Base-by-base conservation (phyloP, 2,113 vertebrate species). In the Amblyopsis rosae region DNA sequence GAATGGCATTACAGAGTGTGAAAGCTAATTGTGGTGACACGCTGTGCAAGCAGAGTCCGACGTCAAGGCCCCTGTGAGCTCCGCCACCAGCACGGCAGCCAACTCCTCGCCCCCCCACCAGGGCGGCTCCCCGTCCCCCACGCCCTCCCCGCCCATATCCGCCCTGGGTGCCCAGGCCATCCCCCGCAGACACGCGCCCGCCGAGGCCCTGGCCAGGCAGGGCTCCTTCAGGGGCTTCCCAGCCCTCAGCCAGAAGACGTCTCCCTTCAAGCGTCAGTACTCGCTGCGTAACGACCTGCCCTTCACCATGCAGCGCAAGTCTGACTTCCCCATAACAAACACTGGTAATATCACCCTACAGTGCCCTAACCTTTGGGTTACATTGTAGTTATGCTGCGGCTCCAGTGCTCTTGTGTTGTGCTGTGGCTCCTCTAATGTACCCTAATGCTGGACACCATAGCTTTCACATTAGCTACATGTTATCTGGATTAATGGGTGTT, bases 201-300 rank as follows among this genome's bases (percentile, higher is more conserved):
- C 95, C 49, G 98, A 99, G 58, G 95, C 95, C 1, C 93, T 99
- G 48, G 96, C 96, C 76, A 92, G 98, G 35, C 98, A 99, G 91
- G 96, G 97, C 45, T 99, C 98, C 53, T 99, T 99, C 92, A 91
- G 95, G 59, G 98, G 96, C 73, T 99, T 99, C 89, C 98, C 97
- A 0, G 95, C 90, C 49, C 96, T 99, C 51, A 96, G 96, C 85
- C 96, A 98, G 90, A 99, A 98, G 91, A 98, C 96, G 35, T 99
- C 98, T 59, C 98, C 98, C 73, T 99, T 99, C 88, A 99, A 99
- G 76, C 93, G 98, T 9, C 96, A 98, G 67, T 84, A 97, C 59
- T 99, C 98, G 0, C 91, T 99, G 76, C 93, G 98, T 82, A 98
- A 98, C 47, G 98, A 99, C 79, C 90, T 99, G 82, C 97, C 98